Base-by-base conservation (phyloP, 2,797 vertebrate genomes). In the Pipistrellus kuhlii region DNA sequence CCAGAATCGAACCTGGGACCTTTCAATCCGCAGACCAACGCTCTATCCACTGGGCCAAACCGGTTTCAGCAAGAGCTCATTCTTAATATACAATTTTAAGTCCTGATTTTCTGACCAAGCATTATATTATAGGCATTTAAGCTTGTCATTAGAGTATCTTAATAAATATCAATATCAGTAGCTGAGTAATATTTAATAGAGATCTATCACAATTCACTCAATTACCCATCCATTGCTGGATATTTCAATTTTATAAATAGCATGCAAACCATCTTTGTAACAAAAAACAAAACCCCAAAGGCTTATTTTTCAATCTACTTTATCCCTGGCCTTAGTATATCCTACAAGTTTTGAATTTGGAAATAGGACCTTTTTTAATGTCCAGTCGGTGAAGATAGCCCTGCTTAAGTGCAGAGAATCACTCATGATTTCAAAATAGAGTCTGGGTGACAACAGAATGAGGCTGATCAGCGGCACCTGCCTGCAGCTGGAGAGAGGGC, bases 281-380 rank as follows among this genome's bases (percentile, higher is more conserved):
- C 27, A 30, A 13, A 30, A 93, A 90, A 77, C 46, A 59, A 72
- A 73, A 35, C 78, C 10, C 77, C 6, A 8, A 44, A 73, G 20
- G 25, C 64, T 85, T 71, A 14, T 46, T 57, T 94, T 94, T 81
- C 53, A 69, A 14, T 80, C 27, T 81, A 69, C 9, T 62, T 93
- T 85, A 77, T 85, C n/a, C 48, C n/a, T 68, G 17, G 20, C 69
- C 75, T 96, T 77, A 59, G 21, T 89, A 38, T n/a, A n/a, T 84
- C n/a, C 93, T 90, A 90, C 10, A 91, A 44, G 53, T 77, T 73
- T 76, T 38, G 4, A 71, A 75, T 95, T 88, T 93, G 84, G 90
- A 91, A 95, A 76, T 27, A 46, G 46, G 82, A 85, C 27, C 84
- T 96, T 95, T 55, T 73, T 91, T 93, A 83, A 62, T 90, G 59